Evolutionary conservation across 2,888 invertebrate genomes (phyloP), one percentile per base, ranked within the genome.

Genomic region (Nomada goodeniana): DNA sequence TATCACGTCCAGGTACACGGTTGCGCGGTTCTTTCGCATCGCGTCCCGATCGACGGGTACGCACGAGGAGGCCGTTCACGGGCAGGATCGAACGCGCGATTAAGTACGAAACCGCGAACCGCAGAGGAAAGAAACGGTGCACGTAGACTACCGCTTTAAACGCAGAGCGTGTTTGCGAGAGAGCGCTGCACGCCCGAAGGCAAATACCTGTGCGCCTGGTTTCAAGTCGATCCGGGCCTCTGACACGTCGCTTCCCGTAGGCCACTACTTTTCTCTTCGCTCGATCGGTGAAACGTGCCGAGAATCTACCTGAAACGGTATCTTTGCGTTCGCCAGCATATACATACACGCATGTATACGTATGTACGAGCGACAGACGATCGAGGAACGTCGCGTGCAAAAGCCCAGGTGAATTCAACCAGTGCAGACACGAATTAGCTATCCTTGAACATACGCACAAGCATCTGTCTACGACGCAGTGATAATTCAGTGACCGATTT

Each of bases 151-250:
- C 50, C 79, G 57, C 59, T 70, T 63, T 57, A 65, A 86, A 84
- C 80, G 83, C 26, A 74, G 55, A 29, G 63, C 78, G 83, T 76
- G 88, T 82, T 85, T 81, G 87, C 82, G 87, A 87, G 82, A 81
- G 87, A 87, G 87, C 85, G 88, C 65, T 29, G 73, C 59, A 76
- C 84, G 88, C 90, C 90, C 85, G 80, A 76, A 88, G 90, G 90
- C 90, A 89, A 90, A 89, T 89, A 90, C 88, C 89, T 89, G 85
- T 71, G 86, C 71, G 78, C 74, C 82, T 61, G 87, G 78, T 87
- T 82, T 78, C 87, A 59, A 85, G 82, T 57, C 80, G 88, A 87
- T 74, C 76, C 77, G 64, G 68, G 64, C 61, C 73, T 65, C 84
- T 69, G 84, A 84, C 84, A 84, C 80, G 81, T 83, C 73, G 76